Evolutionary conservation across 1,140 invertebrate species (phyloP).

Genomic region (Dolichoris vasculosae): DNA sequence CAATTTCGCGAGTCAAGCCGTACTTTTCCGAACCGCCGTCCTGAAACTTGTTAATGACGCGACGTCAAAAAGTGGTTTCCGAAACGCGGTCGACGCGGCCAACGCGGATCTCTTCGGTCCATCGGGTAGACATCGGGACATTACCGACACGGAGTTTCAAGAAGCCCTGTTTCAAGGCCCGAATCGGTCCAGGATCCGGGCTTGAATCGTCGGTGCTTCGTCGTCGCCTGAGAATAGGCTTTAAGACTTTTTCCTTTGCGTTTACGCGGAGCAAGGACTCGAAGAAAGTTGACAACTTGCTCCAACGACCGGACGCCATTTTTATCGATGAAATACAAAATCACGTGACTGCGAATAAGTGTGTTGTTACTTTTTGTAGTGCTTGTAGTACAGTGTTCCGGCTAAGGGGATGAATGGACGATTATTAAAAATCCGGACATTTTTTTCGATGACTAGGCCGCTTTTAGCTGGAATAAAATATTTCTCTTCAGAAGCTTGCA

Average conservation of each 20-base stretch:
- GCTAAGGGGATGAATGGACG: neutral
- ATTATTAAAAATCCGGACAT: conserved; percentile 12
- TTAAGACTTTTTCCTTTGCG: neutral
- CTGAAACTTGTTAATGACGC: conserved; percentile 46
- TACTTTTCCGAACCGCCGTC: conserved; percentile 22
- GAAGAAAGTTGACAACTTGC: neutral
- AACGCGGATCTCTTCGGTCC: neutral
- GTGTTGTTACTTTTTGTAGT: neutral
- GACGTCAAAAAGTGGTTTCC: conserved; percentile 44
- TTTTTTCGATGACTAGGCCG: neutral
- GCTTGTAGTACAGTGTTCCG: neutral
- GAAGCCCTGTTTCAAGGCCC: neutral
- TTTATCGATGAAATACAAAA: neutral
- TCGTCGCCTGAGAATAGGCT: neutral
- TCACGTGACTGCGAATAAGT: neutral
- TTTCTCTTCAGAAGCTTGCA: neutral
- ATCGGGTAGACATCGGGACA: too few relatives aligned
- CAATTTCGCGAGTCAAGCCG: conserved; percentile 44
- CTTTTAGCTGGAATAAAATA: conserved; percentile 7
- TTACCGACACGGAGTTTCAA: too few relatives aligned
- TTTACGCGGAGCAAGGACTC: neutral
- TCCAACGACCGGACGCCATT: too few relatives aligned
- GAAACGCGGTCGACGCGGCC: conserved; percentile 33
- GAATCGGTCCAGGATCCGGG: neutral
- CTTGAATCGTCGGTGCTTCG: neutral